These are phyloP conservation scores for Erannis defoliaria DNA, from an alignment of 2,888 invertebrate species.

Conservation along the genomic window DNA sequence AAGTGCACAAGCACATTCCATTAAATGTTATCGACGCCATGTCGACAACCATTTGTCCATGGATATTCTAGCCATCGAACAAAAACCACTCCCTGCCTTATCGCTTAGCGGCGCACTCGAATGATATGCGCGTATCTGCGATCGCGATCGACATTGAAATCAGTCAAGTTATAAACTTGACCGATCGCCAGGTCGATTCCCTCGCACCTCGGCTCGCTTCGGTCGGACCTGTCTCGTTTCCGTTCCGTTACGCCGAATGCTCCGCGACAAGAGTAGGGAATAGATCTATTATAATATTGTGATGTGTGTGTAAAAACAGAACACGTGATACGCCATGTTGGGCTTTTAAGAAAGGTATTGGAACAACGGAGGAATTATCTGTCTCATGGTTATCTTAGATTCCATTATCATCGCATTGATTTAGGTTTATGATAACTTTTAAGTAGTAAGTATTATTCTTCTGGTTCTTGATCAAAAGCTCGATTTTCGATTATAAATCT, in stretches of 20 bases:
- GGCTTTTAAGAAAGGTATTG: neutral
- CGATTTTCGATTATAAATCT: no score
- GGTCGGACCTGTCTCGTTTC: constrained; percentile 60
- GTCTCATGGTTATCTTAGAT: neutral
- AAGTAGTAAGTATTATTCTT: no score
- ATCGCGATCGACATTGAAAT: constrained; percentile 46
- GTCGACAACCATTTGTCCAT: constrained; percentile 8
- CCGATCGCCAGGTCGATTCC: constrained; percentile 53
- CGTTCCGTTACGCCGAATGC: constrained; percentile 59
- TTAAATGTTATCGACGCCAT: neutral
- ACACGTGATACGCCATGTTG: constrained; percentile 7
- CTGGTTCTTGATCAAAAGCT: no score
- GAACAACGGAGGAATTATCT: neutral
- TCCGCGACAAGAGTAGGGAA: constrained; percentile 50
- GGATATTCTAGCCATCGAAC: constrained; percentile 5
- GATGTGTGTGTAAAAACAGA: constrained; percentile 41
- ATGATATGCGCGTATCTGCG: constrained; percentile 26
- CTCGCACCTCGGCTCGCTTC: constrained; percentile 47
- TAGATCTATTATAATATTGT: constrained; percentile 52
- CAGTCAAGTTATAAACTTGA: constrained; percentile 56
- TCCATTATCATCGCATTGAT: neutral
- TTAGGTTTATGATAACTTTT: no score
- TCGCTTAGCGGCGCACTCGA: constrained; percentile 16
- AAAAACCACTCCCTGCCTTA: constrained; percentile 24
- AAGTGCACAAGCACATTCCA: constrained; percentile 9